phyloP scores from a whole-genome alignment of 2,888 invertebrate genomes.

The Conops quadrifasciatus region DNA sequence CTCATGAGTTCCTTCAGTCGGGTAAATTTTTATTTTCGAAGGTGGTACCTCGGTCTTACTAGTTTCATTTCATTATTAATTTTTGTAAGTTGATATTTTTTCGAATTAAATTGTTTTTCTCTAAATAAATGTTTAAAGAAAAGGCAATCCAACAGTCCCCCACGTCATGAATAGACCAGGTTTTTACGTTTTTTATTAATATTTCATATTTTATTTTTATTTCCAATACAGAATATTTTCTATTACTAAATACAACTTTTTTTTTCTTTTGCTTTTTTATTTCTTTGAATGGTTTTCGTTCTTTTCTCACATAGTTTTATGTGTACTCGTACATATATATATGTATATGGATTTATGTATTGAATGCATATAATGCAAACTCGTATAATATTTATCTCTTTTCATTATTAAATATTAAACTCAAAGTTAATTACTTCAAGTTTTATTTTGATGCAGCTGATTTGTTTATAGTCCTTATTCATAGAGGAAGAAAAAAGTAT shows the following conservation, averaged over 20 bases:
- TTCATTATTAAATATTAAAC: slow-evolving; percentile 10
- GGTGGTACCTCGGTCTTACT: no score
- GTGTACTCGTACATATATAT: slow-evolving; percentile 35
- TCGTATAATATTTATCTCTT: slow-evolving; percentile 30
- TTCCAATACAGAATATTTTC: slow-evolving; percentile 47
- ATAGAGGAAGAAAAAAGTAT: slow-evolving; percentile 1
- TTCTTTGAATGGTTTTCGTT: background rate
- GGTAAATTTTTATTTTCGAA: no score
- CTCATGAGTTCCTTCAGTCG: no score
- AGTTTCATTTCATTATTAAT: no score
- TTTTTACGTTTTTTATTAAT: slow-evolving; percentile 42
- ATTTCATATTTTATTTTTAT: slow-evolving; percentile 41
- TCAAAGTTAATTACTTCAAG: slow-evolving; percentile 7
- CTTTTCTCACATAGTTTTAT: slow-evolving; percentile 30
- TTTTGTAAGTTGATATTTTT: no score
- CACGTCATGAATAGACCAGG: background rate
- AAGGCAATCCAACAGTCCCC: no score
- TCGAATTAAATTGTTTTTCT: no score
- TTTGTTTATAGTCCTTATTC: slow-evolving; percentile 11
- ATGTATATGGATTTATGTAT: slow-evolving; percentile 28
- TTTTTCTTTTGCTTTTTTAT: background rate
- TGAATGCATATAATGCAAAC: slow-evolving; percentile 32
- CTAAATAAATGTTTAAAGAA: no score
- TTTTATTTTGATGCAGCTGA: background rate
- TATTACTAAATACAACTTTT: slow-evolving; percentile 40